A percentile compares a stretch with the other conserved stretches of the same genome.
These are phyloP conservation scores for Holacanthella duospinosa DNA, from an alignment of 2,888 invertebrate genomes.

Conservation along the genomic window DNA sequence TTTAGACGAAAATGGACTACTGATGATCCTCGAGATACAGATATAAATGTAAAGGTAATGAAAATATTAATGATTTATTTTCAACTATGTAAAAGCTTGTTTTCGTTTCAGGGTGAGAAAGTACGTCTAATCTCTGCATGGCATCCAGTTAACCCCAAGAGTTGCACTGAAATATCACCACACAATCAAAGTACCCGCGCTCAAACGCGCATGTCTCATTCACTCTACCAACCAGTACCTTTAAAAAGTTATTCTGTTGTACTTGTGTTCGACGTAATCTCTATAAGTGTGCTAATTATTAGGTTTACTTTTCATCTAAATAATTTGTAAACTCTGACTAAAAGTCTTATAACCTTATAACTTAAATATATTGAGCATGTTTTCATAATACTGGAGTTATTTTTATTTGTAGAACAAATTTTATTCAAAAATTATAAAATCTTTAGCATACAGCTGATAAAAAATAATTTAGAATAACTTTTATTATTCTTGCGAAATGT, in stretches of 20 bases:
- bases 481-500: too few relatives aligned
- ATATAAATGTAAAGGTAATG: neutral
- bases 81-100: neutral
- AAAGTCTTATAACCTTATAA: too few relatives aligned
- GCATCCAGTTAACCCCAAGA: constrained; percentile 1
- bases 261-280: neutral
- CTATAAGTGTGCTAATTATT: neutral
- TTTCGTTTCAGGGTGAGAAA: neutral
- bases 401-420: too few relatives aligned
- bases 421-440: too few relatives aligned
- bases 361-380: too few relatives aligned
- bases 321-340: too few relatives aligned
- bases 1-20: constrained; percentile 23
- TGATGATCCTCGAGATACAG: neutral
- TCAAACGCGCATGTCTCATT: neutral
- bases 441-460: too few relatives aligned
- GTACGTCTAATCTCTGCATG: constrained; percentile 1
- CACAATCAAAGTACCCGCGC: constrained; percentile 2
- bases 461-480: too few relatives aligned
- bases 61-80: neutral
- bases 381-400: too few relatives aligned
- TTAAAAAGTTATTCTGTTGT: too few relatives aligned
- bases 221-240: too few relatives aligned
- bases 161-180: neutral
- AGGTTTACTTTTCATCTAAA: neutral